phyloP scores from a whole-genome alignment of 2,888 invertebrate genomes.

The Melinaea menophilus region DNA sequence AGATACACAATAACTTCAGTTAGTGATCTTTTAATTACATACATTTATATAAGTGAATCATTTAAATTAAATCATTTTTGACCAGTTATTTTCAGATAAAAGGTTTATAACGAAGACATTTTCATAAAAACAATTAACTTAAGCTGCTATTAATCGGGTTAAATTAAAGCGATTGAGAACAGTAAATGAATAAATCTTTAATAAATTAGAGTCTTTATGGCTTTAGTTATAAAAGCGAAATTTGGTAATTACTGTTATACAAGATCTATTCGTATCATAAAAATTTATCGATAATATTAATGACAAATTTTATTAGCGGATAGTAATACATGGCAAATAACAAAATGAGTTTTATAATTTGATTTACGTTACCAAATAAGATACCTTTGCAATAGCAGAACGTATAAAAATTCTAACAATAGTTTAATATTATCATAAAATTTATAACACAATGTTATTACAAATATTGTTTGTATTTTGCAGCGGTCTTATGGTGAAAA shows the following conservation, averaged over 20 bases:
- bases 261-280: constrained; percentile 17
- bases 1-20: neutral
- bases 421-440: too few species aligned
- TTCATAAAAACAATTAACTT: constrained; percentile 18
- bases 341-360: too few species aligned
- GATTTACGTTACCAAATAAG: too few species aligned
- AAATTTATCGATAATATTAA: constrained; percentile 23
- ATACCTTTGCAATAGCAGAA: too few species aligned
- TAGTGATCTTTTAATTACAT: neutral
- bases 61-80: neutral
- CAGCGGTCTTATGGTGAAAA: too few species aligned
- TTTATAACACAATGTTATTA: too few species aligned
- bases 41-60: neutral
- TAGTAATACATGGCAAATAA: too few species aligned
- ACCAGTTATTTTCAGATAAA: neutral
- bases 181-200: constrained; percentile 2
- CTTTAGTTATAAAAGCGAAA: neutral
- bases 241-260: neutral
- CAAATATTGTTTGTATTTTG: too few species aligned
- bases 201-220: neutral
- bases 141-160: constrained; percentile 16
- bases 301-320: neutral
- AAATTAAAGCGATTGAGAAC: constrained; percentile 21
- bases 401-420: too few species aligned
- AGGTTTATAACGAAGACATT: constrained; percentile 8